Base-by-base conservation (phyloP, 2,888 invertebrate species). In the Gryllus longicercus region DNA sequence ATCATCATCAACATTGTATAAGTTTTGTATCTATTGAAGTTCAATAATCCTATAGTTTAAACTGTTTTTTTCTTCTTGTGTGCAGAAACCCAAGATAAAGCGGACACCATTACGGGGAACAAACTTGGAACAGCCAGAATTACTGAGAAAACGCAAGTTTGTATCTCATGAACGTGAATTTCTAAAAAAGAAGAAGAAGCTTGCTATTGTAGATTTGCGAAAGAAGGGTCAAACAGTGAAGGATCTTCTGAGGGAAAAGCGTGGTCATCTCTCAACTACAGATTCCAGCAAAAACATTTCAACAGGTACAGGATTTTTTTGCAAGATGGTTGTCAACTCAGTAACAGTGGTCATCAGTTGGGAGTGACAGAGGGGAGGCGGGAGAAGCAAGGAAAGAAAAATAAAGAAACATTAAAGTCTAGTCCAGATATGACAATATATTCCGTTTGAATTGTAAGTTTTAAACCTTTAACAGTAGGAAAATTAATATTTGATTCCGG, bases 181-280 rank as follows among this genome's bases (percentile, higher is more conserved):
- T 83, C 85, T 75, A 85, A 85, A 79, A 87, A 88, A 82, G 87
- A 89, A 82, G 88, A 83, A 81, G 81, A 82, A 82, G 63, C 81
- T 77, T 51, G 82, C 82, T 23, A 82, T 82, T 49, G 81, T 79
- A 74, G 82, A 81, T 78, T 50, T 82, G 18, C 75, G 63, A 12
- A 83, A 83, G 80, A 84, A 84, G 81, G 84, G 83, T 80, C 80
- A 83, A 23, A 84, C 84, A 11, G 85, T 84, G 11, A 85, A 85
- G 82, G 83, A 84, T 78, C 81, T 85, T 18, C 80, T 84, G 80
- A 84, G 84, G 81, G 85, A 85, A 79, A 85, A 85, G 81, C 82
- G 83, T 78, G 80, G 83, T 63, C 63, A 18, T 14, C 63, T 63
- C 12, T 63, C 63, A 38, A 38, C 38, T 38, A 38, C 38, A 23